These are phyloP conservation scores for Oxyruncus cristatus DNA, from an alignment of 2,113 vertebrate species.

Conservation along the genomic window DNA sequence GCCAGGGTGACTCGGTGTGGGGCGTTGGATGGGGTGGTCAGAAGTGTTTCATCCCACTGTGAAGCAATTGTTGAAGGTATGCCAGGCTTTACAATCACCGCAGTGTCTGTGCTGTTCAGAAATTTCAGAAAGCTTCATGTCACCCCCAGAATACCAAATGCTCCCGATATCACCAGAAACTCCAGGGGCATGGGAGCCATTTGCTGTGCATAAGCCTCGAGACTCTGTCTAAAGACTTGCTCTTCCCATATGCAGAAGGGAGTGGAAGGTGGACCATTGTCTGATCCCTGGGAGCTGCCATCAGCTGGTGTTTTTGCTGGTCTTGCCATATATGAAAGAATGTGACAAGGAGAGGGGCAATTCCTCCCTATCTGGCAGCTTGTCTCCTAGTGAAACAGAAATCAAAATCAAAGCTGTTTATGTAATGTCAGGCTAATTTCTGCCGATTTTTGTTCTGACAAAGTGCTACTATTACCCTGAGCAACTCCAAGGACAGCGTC, in stretches of 20 bases:
- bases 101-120: neutral
- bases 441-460: neutral
- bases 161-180: neutral
- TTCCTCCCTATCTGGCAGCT: neutral
- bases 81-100: neutral
- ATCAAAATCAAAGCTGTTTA: neutral
- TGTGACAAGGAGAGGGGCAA: neutral
- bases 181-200: fast-evolving
- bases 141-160: neutral
- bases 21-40: fast-evolving
- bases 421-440: neutral
- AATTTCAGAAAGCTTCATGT: neutral
- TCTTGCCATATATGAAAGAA: fast-evolving
- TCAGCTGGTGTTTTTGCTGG: neutral
- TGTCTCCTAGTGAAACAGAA: neutral
- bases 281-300: neutral
- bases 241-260: neutral
- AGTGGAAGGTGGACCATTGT: neutral
- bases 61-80: neutral
- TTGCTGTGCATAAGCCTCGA: neutral
- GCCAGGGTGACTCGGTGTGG: neutral
- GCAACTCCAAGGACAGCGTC: neutral
- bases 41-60: neutral
- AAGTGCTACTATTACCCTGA: neutral
- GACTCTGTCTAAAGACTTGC: neutral